phyloP scores from a whole-genome alignment of 37 sponge, comb jelly and placozoan genomes.

The Beroe forskalii region DNA sequence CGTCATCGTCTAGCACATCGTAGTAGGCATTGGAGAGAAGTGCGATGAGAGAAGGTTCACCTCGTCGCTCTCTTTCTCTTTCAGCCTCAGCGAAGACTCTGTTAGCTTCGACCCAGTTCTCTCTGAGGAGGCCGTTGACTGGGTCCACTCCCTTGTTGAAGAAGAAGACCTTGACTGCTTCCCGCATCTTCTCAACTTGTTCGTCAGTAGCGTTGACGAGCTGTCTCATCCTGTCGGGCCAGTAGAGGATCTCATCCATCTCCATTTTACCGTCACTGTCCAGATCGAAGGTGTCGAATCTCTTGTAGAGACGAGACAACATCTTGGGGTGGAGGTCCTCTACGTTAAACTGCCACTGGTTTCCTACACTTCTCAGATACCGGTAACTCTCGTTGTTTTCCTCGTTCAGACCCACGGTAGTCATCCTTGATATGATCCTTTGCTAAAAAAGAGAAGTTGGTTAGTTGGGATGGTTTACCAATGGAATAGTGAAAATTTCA shows the following conservation, averaged over 20 bases:
- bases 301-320: conserved; percentile 50
- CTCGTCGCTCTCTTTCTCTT: conserved; percentile 56
- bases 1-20: conserved; percentile 47
- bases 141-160: conserved; percentile 47
- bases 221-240: conserved; percentile 62
- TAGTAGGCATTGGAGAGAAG: conserved; percentile 56
- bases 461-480: too few relatives aligned
- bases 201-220: conserved; percentile 60
- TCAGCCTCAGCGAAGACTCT: conserved; percentile 54
- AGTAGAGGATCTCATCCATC: conserved; percentile 48
- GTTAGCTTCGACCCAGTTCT: conserved; percentile 56
- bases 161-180: conserved; percentile 2
- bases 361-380: conserved; percentile 54
- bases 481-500: too few relatives aligned
- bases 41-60: conserved; percentile 28
- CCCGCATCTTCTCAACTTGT: conserved; percentile 47
- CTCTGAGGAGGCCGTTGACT: not conserved
- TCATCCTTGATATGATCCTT: not conserved
- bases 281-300: conserved; percentile 58
- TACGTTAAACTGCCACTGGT: conserved; percentile 20
- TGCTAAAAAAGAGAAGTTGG: not conserved
- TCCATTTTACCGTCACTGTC: conserved; percentile 40
- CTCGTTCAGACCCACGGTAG: conserved; percentile 7
- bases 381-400: conserved; percentile 39
- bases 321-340: conserved; percentile 62